These are phyloP conservation scores for Kryptolebias marmoratus DNA, from an alignment of 2,113 vertebrate species.

Conservation along the genomic window DNA sequence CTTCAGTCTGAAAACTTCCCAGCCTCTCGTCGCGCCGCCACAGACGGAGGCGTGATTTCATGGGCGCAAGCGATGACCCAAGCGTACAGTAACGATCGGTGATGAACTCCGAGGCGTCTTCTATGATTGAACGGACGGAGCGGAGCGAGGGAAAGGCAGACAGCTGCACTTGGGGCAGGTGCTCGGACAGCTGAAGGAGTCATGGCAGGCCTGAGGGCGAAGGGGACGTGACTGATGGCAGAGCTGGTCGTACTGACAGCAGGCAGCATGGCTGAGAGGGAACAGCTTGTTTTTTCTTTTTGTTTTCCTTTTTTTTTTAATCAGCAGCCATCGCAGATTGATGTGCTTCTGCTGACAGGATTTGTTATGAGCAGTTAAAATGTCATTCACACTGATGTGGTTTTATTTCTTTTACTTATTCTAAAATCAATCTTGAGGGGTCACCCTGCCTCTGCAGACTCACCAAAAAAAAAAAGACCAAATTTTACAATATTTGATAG, in stretches of 20 bases:
- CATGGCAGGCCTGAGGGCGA: conserved; percentile 38
- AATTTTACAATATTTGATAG: too few species aligned
- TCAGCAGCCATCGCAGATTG: conserved; percentile 41
- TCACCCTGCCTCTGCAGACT: not conserved
- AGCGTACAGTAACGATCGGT: conserved; percentile 46
- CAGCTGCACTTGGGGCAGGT: conserved; percentile 49
- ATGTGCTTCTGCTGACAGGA: conserved; percentile 19
- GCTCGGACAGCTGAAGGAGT: conserved; percentile 43
- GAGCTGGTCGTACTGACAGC: conserved; percentile 45
- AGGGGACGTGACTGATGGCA: conserved; percentile 53
- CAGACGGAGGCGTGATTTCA: conserved; percentile 23
- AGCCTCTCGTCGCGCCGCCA: conserved; percentile 24
- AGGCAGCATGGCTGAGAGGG: conserved; percentile 33
- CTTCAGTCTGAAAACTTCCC: conserved; percentile 42
- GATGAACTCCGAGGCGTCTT: conserved; percentile 30
- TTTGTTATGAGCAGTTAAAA: not conserved
- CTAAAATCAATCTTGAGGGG: not conserved
- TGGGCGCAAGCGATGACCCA: conserved; percentile 32
- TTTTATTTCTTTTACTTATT: conserved; percentile 11
- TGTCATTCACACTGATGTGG: not conserved
- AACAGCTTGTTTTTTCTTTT: conserved; percentile 53
- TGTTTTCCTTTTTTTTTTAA: conserved; percentile 7
- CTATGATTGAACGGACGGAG: conserved; percentile 26
- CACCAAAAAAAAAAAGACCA: not conserved
- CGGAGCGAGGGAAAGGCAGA: not conserved